A percentile compares a stretch with the other conserved stretches of the same genome.
phyloP scores from a whole-genome alignment of 2,797 vertebrate genomes.

The Cuculus canorus region DNA sequence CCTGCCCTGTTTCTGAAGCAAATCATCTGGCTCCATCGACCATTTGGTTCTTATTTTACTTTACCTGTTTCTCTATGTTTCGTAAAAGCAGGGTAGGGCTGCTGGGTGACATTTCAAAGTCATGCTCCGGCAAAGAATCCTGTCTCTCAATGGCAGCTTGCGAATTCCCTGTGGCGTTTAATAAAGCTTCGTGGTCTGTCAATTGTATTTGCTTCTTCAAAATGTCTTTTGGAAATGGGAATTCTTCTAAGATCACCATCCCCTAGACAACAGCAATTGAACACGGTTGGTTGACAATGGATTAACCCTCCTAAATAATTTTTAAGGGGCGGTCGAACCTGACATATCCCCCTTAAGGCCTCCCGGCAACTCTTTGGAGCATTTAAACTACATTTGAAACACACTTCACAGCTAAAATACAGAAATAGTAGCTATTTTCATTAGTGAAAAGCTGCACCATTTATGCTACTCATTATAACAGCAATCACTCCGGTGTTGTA shows the following conservation, averaged over 20 bases:
- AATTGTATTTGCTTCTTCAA: conserved; percentile 84
- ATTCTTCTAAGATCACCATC: conserved; percentile 86
- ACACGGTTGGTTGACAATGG: conserved; percentile 66
- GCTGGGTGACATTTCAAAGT: conserved; percentile 88
- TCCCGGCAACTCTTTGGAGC: background rate
- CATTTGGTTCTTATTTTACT: conserved; percentile 31
- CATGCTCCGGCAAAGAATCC: conserved; percentile 81
- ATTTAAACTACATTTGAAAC: background rate
- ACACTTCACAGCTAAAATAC: background rate
- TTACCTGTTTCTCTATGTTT: conserved; percentile 97
- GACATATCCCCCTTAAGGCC: conserved; percentile 1
- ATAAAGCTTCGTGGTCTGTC: conserved; percentile 81
- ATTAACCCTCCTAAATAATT: conserved; percentile 50
- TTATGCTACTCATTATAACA: background rate
- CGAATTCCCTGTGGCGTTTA: conserved; percentile 76
- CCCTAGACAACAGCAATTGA: conserved; percentile 82
- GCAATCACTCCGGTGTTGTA: background rate
- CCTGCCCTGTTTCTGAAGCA: background rate
- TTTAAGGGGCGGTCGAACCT: conserved; percentile 28
- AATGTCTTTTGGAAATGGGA: conserved; percentile 82
- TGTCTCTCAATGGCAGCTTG: conserved; percentile 71
- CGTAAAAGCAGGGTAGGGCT: conserved; percentile 90
- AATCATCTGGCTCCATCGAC: background rate
- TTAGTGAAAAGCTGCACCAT: background rate
- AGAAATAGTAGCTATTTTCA: background rate